Evolutionary conservation across 2,113 vertebrate species (phyloP).

Genomic region (Tamias sibiricus): DNA sequence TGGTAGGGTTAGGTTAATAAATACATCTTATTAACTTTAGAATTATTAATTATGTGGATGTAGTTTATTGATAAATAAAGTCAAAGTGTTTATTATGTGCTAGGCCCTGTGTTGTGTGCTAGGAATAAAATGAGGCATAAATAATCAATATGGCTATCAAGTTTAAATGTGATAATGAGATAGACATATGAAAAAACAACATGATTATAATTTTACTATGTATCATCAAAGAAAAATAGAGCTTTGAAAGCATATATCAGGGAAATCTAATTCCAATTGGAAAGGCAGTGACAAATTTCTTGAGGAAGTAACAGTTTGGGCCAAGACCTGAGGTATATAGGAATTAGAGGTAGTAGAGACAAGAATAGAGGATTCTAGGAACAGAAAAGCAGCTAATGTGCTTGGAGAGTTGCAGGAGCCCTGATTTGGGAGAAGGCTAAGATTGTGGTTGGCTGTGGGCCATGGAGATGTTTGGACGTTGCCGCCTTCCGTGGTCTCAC

Average conservation of each 20-base stretch:
- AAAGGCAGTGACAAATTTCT: slow-evolving; percentile 15
- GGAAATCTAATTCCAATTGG: neutral
- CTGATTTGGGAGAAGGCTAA: no score
- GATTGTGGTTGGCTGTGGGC: no score
- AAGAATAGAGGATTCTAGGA: neutral
- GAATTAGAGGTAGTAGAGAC: neutral
- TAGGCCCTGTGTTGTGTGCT: neutral
- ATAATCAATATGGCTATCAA: neutral
- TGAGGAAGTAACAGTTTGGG: neutral
- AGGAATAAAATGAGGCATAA: neutral
- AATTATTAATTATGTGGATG: slow-evolving; percentile 8
- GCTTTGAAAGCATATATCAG: neutral
- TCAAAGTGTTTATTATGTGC: neutral
- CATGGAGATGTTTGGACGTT: no score
- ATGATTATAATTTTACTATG: neutral
- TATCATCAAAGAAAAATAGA: slow-evolving; percentile 35
- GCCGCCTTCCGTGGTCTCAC: no score
- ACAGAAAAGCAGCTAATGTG: neutral
- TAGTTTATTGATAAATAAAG: slow-evolving; percentile 21
- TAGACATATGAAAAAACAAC: neutral
- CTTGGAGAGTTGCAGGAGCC: no score
- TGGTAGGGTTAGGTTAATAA: neutral
- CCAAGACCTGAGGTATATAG: neutral
- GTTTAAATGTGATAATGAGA: slow-evolving; percentile 20
- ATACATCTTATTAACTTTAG: slow-evolving; percentile 3